These are phyloP conservation scores for Melitaea cinxia DNA, from an alignment of 1,140 invertebrate genomes.

Conservation along the genomic window DNA sequence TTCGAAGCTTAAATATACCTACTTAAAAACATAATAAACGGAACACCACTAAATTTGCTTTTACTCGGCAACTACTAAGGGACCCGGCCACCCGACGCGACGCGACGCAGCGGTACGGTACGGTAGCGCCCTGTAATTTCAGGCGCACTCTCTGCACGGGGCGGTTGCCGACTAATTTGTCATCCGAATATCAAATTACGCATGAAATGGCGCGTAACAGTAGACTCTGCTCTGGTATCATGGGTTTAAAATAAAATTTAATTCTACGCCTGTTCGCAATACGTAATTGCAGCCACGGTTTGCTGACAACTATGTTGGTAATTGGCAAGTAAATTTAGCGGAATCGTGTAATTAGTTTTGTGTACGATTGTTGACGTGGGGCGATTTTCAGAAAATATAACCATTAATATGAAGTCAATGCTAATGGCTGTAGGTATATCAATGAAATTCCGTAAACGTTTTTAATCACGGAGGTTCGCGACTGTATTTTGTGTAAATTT, in stretches of 20 bases:
- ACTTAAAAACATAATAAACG: no score
- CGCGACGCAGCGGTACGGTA: constrained; percentile 29
- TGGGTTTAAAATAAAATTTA: constrained; percentile 75
- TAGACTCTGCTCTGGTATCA: constrained; percentile 60
- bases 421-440: neutral
- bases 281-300: constrained; percentile 59
- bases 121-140: constrained; percentile 61
- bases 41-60: no score
- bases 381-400: constrained; percentile 15
- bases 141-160: constrained; percentile 45
- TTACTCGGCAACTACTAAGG: neutral
- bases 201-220: constrained; percentile 74
- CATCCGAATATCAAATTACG: constrained; percentile 79
- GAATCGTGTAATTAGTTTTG: constrained; percentile 51
- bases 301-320: constrained; percentile 51
- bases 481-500: neutral
- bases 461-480: neutral
- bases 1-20: no score
- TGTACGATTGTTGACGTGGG: constrained; percentile 21
- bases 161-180: constrained; percentile 74
- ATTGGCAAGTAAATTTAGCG: constrained; percentile 65
- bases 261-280: constrained; percentile 55
- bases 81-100: constrained; percentile 1
- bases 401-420: neutral
- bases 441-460: neutral